phyloP scores from a whole-genome alignment of 2,888 invertebrate species.

The Eupithecia dodoneata region DNA sequence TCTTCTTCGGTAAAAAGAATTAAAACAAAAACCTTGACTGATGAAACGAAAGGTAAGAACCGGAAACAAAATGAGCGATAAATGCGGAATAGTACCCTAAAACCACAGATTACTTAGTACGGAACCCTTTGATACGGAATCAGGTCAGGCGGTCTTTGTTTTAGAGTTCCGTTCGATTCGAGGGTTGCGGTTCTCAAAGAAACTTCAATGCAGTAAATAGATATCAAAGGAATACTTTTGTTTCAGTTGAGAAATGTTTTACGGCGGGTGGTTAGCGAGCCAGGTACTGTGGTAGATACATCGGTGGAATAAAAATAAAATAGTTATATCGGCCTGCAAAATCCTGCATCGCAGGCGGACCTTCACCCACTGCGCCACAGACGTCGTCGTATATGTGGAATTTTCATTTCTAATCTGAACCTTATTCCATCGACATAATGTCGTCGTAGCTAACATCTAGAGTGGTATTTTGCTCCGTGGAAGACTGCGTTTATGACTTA shows the following conservation, averaged over 20 bases:
- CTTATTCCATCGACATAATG: too few relatives aligned
- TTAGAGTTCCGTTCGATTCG: slow-evolving; percentile 41
- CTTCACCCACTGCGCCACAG: too few relatives aligned
- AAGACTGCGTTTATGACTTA: too few relatives aligned
- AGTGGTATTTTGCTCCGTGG: too few relatives aligned
- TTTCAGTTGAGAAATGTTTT: slow-evolving; percentile 1
- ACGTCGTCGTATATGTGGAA: too few relatives aligned
- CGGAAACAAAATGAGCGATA: slow-evolving; percentile 43
- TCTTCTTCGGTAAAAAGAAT: neutral
- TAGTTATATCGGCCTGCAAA: too few relatives aligned
- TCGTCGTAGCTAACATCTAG: too few relatives aligned
- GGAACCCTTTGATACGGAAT: slow-evolving; percentile 38
- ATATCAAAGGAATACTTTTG: slow-evolving; percentile 30
- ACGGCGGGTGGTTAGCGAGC: neutral
- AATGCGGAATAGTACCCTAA: slow-evolving; percentile 33
- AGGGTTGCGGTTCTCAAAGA: slow-evolving; percentile 37
- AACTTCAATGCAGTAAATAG: slow-evolving; percentile 23
- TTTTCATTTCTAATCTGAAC: too few relatives aligned
- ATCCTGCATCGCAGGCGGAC: too few relatives aligned
- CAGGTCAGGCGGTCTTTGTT: slow-evolving; percentile 45
- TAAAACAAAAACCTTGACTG: slow-evolving; percentile 11
- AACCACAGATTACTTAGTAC: slow-evolving; percentile 24
- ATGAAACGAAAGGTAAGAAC: slow-evolving; percentile 31
- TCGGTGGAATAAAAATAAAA: too few relatives aligned
- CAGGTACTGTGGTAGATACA: neutral